Evolutionary conservation across 2,113 vertebrate species (phyloP), one percentile per base, ranked within the genome.

Genomic region (Tetrax tetrax): DNA sequence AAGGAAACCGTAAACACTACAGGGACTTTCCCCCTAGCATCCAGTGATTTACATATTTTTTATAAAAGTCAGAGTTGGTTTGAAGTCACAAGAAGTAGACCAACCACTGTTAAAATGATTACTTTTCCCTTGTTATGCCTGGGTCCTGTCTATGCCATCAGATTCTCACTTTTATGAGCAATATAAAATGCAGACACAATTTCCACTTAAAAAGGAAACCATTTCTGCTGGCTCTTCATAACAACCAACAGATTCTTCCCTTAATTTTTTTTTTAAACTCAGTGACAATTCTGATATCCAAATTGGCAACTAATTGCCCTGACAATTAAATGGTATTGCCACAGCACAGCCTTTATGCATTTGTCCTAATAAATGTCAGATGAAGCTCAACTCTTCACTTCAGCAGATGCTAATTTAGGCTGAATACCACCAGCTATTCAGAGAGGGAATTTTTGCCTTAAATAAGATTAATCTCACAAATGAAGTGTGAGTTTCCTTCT

Each of bases 351-450:
- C 91, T 96, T 97, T 97, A 94, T 92, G 37, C 70, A 60, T 96
- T 92, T 95, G 83, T 95, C 90, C 93, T 93, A 93, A 95, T 95
- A 95, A 96, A 96, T 89, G 57, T 96, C 94, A 98, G 97, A 95
- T 91, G 95, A 98, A 96, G 70, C 96, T 97, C 97, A 97, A 96
- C 91, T 94, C 80, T 75, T 97, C 95, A 96, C 82, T 97, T 97
- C 77, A 93, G 81, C 95, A 94, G 82, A 89, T 96, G 89, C 77
- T 89, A 97, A 98, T 98, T 98, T 97, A 97, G 97, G 78, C 66
- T 96, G 95, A 97, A 89, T 94, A 96, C 95, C 60, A 79, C 77
- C 74, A 93, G 91, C 92, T 97, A 97, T 93, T 95, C 83, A 91
- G 81, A 95, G 48, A 68, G 56, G 88, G 38, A 94, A 57, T 97